Evolutionary conservation across 2,888 invertebrate species (phyloP).

Genomic region (Monopis laevigella): DNA sequence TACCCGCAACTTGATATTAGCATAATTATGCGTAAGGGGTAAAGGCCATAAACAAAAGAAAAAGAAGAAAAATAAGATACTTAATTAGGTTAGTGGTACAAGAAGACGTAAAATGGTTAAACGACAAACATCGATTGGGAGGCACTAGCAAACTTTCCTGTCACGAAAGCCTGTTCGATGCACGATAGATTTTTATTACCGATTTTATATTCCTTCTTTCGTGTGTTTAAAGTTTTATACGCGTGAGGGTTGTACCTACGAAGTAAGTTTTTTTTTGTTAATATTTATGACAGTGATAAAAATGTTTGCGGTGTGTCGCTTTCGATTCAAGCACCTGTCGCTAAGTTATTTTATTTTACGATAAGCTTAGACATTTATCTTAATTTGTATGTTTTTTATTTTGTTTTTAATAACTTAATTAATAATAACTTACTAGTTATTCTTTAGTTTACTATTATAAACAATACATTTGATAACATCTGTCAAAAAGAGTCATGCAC

Average conservation of each 20-base stretch:
- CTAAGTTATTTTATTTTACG: conserved; percentile 5
- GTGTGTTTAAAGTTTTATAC: conserved; percentile 38
- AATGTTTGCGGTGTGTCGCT: conserved; percentile 55
- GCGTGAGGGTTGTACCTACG: conserved; percentile 32
- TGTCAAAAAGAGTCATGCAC: conserved; percentile 4
- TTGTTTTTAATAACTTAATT: background rate
- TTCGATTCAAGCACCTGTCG: conserved; percentile 47
- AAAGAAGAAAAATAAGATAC: too few relatives aligned
- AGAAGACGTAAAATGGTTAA: conserved; percentile 29
- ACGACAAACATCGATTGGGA: conserved; percentile 52
- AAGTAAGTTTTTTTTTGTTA: conserved; percentile 32
- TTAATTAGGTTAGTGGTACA: conserved; percentile 40
- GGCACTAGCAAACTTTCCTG: conserved; percentile 40
- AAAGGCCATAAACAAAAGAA: too few relatives aligned
- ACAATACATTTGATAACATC: background rate
- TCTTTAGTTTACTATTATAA: too few relatives aligned
- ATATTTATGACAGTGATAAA: conserved; percentile 55
- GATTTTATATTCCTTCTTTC: conserved; percentile 26
- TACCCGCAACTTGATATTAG: too few relatives aligned
- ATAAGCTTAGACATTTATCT: conserved; percentile 5
- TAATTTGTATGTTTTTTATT: too few relatives aligned
- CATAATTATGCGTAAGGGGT: too few relatives aligned
- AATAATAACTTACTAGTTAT: too few relatives aligned
- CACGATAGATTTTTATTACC: conserved; percentile 35
- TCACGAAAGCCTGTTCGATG: conserved; percentile 51